Conservation (phyloP, 2,113 vertebrate genomes). For the Sialia sialis region DNA sequence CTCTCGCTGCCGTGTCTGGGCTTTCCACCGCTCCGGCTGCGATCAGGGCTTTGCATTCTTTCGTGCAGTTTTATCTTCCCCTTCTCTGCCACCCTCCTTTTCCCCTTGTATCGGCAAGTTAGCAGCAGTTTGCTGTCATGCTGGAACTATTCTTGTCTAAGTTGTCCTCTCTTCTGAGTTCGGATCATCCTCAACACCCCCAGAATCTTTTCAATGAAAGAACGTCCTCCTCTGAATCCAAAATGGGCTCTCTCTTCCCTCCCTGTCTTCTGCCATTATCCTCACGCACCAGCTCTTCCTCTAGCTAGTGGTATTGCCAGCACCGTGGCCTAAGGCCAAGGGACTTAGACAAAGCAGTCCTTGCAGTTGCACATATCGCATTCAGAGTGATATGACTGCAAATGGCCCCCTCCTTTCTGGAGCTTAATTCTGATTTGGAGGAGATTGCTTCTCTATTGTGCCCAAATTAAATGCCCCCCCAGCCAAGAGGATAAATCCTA, state of each 20-base stretch:
- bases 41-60: neutral
- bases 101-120: conserved; percentile 1
- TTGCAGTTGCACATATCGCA: conserved; percentile 61
- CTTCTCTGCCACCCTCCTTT: neutral
- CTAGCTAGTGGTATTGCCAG: conserved; percentile 72
- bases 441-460: conserved; percentile 1
- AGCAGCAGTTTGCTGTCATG: conserved; percentile 26
- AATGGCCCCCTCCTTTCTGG: conserved; percentile 56
- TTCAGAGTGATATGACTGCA: conserved; percentile 64
- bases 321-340: conserved; percentile 75
- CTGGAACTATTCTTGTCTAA: conserved; percentile 39
- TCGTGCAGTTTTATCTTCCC: neutral
- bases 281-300: conserved; percentile 75
- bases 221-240: conserved; percentile 70
- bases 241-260: conserved; percentile 78
- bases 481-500: neutral
- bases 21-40: conserved; percentile 3
- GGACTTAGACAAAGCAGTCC: conserved; percentile 78
- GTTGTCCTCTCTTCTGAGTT: conserved; percentile 39
- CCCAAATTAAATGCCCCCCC: conserved; percentile 21
- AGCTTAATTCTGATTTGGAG: conserved; percentile 28
- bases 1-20: neutral
- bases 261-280: conserved; percentile 73
- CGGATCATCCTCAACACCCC: conserved; percentile 9
- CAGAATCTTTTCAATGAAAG: conserved; percentile 46